Base-by-base conservation (phyloP, 1,140 invertebrate genomes). In the Pseudomyrmex cubaensis region DNA sequence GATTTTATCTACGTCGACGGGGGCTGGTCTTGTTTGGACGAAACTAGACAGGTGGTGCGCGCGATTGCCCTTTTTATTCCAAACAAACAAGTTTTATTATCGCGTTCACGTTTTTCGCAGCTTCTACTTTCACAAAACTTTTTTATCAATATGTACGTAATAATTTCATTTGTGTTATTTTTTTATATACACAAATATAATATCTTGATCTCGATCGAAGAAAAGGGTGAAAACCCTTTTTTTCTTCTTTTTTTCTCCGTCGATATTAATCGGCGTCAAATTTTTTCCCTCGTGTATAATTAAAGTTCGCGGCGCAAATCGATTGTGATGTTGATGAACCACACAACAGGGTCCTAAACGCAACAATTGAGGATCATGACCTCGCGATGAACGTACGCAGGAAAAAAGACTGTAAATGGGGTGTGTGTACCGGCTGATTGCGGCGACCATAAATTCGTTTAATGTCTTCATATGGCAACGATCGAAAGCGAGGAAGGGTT, bases 381-480 rank as follows among this genome's bases (percentile, higher is more conserved):
- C 57, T 77, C 82, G 54, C 66, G 22, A 50, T 80, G 57, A 35
- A 80, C 44, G 64, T 59, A 5, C 20, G 57, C 13, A 76, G 63
- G 77, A 83, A 83, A 83, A 35, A 52, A 52, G 25, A 46, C 61
- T n/a, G 25, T 56, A 46, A 48, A 15, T 46, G 52, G 62, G 74
- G 61, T 35, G 46, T 35, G 67, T 69, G 66, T 67, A 70, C 35
- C 35, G 35, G 80, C 87, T 93, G 92, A 93, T 93, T 93, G 91
- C 87, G 89, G 88, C 66, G 82, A 83, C 87, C 88, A 93, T 93
- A 93, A 93, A 93, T 93, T 92, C 87, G 80, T 89, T 92, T 90
- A 90, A 92, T 92, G 91, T 93, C 90, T 90, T 90, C 90, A 92
- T 93, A 93, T 90, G 90, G 86, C 89, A 83, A 82, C 62, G 67